These are phyloP conservation scores for Rhinogobio ventralis DNA, from an alignment of 2,797 vertebrate species.

Conservation along the genomic window DNA sequence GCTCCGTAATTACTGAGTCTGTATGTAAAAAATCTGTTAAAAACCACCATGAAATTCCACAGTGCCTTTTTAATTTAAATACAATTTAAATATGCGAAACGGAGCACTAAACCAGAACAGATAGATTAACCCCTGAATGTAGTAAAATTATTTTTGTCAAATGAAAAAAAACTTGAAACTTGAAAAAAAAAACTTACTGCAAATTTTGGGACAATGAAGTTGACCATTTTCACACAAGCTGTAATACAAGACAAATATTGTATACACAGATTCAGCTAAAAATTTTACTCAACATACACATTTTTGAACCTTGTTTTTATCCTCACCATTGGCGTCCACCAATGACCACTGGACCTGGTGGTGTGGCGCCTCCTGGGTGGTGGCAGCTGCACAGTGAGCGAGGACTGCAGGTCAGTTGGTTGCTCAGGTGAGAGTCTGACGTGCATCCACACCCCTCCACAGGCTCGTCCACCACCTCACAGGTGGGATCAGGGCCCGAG, in stretches of 20 bases:
- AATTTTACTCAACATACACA: too few species aligned
- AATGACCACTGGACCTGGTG: conserved; percentile 60
- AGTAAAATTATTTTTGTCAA: not conserved
- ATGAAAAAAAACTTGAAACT: not conserved
- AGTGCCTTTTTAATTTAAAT: not conserved
- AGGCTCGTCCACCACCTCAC: conserved; percentile 58
- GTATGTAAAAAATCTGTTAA: not conserved
- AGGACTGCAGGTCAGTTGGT: conserved; percentile 62
- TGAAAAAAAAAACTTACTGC: conserved; percentile 67
- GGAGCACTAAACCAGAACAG: not conserved
- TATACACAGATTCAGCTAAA: not conserved
- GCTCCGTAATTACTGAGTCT: not conserved
- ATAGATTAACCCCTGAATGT: not conserved
- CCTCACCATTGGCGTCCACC: conserved; percentile 73
- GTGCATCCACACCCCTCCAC: conserved; percentile 78
- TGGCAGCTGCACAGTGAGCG: conserved; percentile 69
- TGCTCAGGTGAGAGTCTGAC: conserved; percentile 69
- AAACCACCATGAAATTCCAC: not conserved
- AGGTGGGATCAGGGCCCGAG: conserved; percentile 68
- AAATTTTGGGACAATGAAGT: conserved; percentile 68
- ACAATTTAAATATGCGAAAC: not conserved
- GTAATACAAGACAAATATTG: conserved; percentile 48
- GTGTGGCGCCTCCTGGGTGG: conserved; percentile 46
- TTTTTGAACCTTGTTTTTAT: not conserved
- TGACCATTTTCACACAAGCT: conserved; percentile 75